Base-by-base conservation (phyloP, 2,888 invertebrate species). In the Agrotis exclamationis region DNA sequence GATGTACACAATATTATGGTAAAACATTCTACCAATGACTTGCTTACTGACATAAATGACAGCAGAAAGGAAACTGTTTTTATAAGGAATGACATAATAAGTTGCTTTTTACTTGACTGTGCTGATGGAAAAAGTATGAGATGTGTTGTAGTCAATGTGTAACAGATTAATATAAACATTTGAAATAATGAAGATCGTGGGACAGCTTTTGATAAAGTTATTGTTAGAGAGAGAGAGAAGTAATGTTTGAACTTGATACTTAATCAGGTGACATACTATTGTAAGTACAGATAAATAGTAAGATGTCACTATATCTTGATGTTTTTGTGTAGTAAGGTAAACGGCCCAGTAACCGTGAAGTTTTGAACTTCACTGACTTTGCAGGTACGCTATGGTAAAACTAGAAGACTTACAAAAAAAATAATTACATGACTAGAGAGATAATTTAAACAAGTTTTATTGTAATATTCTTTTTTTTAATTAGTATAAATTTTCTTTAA, bases 11-110 rank as follows among this genome's bases (percentile, higher is more conserved):
- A 65, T 83, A 66, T 71, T 77, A 83, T 78, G 76, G 68, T 78
- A 85, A 82, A 83, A 77, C 73, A 74, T 77, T 83, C 70, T 64
- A 65, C 73, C 72, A 72, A 71, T 74, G 78, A 79, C 79, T 81
- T 77, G 63, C 74, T 82, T 22, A 54, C 82, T 76, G 63, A 79
- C 63, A 64, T 28, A 82, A 71, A 67, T 82, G 79, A 82, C 82
- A 79, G 82, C 79, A 71, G 78, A 82, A 71, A 79, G 83, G 79
- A 78, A 79, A 71, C 63, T 60, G 79, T 78, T 79, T 79, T 79
- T 78, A 58, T 67, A 54, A 56, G 5, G 44, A 63, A 78, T 78
- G 82, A 82, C 82, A 72, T 71, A 63, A 79, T 82, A 71, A 67
- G 59, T 66, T 64, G 51, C 56, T 70, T 66, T 76, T 76, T 80